These are phyloP conservation scores for Drosophila diplacantha DNA, from an alignment of 2,888 invertebrate genomes.

Conservation along the genomic window DNA sequence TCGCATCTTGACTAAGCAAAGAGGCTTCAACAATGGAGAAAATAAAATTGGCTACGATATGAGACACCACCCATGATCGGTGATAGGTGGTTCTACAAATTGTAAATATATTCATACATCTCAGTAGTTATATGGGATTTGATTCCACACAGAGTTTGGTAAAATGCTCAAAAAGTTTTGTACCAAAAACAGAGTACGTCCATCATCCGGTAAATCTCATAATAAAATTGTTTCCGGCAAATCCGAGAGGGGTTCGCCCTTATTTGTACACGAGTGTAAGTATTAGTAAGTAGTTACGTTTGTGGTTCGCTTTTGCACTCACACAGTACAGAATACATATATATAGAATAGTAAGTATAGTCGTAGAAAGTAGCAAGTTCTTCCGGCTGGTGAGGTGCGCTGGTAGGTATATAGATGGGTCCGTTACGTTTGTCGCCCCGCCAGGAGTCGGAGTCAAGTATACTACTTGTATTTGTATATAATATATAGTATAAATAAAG, in stretches of 20 bases:
- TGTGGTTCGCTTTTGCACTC: slow-evolving; percentile 16
- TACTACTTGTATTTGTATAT: slow-evolving; percentile 40
- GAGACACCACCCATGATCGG: slow-evolving; percentile 15
- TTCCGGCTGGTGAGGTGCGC: slow-evolving; percentile 24
- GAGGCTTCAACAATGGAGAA: slow-evolving; percentile 25
- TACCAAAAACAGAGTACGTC: slow-evolving; percentile 67
- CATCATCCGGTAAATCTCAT: slow-evolving; percentile 61
- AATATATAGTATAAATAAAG: slow-evolving; percentile 45
- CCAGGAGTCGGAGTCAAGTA: slow-evolving; percentile 17
- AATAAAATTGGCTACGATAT: slow-evolving; percentile 53
- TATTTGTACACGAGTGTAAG: slow-evolving; percentile 40
- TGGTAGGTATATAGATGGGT: slow-evolving; percentile 50
- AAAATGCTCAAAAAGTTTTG: slow-evolving; percentile 70
- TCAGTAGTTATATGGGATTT: slow-evolving; percentile 45
- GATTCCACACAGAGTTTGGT: slow-evolving; percentile 49
- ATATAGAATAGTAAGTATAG: slow-evolving; percentile 21
- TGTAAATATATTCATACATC: slow-evolving; percentile 41
- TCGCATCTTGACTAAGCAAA: slow-evolving; percentile 8
- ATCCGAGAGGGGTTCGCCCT: slow-evolving; percentile 18
- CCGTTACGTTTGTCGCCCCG: slow-evolving; percentile 39
- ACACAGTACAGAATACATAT: slow-evolving; percentile 18
- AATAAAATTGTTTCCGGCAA: slow-evolving; percentile 47
- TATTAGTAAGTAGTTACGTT: slow-evolving; percentile 30
- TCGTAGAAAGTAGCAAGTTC: slow-evolving; percentile 44
- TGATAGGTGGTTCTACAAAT: slow-evolving; percentile 18